Percentiles rank a stretch among this genome's conserved stretches.
These are phyloP conservation scores for Microtus obscurus DNA, from an alignment of 2,797 vertebrate species.

Conservation along the genomic window DNA sequence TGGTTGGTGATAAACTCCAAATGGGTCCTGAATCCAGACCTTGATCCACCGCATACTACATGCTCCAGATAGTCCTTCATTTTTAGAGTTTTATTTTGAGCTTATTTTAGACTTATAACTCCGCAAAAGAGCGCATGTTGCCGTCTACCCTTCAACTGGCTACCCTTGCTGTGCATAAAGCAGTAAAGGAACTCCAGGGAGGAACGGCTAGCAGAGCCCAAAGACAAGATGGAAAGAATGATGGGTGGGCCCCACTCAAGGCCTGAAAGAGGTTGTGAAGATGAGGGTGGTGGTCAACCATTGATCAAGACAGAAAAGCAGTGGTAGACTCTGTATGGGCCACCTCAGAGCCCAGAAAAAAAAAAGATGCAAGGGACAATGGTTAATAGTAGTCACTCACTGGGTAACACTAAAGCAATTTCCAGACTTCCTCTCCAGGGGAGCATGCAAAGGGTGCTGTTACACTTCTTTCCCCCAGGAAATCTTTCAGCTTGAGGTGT, in stretches of 20 bases:
- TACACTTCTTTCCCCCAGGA: not conserved
- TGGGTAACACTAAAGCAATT: not conserved
- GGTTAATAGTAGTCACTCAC: not conserved
- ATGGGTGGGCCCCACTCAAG: not conserved
- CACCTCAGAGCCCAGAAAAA: not conserved
- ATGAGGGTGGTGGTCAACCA: not conserved
- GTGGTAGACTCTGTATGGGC: not conserved
- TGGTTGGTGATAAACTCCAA: conserved; percentile 41
- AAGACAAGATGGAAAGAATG: not conserved
- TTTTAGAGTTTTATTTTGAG: not conserved
- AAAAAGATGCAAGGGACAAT: not conserved
- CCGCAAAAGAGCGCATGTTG: conserved; percentile 27
- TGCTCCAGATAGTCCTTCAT: not conserved
- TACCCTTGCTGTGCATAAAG: not conserved
- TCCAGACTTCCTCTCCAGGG: not conserved
- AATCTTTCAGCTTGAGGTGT: not conserved
- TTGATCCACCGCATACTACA: not conserved
- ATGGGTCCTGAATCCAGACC: not conserved
- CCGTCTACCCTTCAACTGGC: not conserved
- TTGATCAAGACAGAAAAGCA: not conserved
- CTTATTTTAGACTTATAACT: conserved; percentile 45
- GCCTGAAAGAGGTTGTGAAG: not conserved
- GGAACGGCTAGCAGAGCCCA: not conserved
- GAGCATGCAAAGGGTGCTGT: not conserved
- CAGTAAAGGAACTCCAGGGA: not conserved